Conservation (phyloP, 2,797 vertebrate species). For the Acanthis flammea region DNA sequence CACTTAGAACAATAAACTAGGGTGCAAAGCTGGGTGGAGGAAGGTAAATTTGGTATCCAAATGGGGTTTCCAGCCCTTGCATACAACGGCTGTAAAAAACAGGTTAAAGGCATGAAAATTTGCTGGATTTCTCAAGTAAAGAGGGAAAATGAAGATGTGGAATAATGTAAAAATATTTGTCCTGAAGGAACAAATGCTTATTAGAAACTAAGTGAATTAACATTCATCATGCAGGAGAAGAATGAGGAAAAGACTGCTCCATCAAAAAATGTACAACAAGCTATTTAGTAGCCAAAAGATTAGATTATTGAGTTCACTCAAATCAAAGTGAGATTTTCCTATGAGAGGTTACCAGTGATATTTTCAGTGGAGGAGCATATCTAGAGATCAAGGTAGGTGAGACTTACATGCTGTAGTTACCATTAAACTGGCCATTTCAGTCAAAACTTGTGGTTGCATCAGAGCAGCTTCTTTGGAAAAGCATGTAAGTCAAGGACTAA, state of each 20-base stretch:
- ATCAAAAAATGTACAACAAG: background rate
- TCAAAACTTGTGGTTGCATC: background rate
- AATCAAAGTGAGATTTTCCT: background rate
- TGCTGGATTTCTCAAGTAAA: background rate
- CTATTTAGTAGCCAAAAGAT: background rate
- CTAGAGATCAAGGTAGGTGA: background rate
- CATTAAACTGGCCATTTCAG: background rate
- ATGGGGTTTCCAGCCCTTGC: background rate
- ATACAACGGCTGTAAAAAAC: background rate
- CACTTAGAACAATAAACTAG: background rate
- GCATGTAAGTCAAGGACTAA: background rate
- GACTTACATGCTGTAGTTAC: background rate
- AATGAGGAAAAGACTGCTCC: background rate
- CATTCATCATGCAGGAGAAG: background rate
- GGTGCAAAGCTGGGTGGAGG: background rate
- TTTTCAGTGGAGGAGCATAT: background rate
- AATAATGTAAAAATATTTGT: background rate
- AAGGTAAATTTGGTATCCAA: background rate
- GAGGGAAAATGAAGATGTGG: background rate
- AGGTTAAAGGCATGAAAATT: background rate
- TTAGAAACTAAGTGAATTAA: background rate
- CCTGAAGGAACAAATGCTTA: background rate
- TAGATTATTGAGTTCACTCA: background rate
- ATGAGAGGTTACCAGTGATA: background rate
- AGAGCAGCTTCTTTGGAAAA: background rate